Evolutionary conservation across 2,113 vertebrate genomes (phyloP).

Genomic region (Natator depressus): DNA sequence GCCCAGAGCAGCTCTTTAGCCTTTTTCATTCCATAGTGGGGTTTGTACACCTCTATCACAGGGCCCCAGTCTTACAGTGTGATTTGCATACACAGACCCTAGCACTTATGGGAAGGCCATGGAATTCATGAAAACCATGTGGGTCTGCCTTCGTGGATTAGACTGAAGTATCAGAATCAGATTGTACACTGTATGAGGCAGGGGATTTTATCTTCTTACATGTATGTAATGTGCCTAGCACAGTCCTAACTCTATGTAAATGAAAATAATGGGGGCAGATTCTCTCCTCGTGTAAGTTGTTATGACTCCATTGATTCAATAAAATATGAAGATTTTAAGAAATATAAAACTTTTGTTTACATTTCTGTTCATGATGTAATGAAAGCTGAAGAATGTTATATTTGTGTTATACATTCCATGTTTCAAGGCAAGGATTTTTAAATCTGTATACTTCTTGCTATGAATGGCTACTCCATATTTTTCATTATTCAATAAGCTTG

Average conservation of each 20-base stretch:
- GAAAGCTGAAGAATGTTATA: neutral
- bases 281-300: neutral
- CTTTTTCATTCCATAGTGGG: neutral
- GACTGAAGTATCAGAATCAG: neutral
- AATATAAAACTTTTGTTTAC: neutral
- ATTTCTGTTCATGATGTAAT: neutral
- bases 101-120: neutral
- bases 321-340: neutral
- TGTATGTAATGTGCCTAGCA: neutral
- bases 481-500: neutral
- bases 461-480: neutral
- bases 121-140: neutral
- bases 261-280: neutral
- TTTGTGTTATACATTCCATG: neutral
- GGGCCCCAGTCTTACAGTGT: neutral
- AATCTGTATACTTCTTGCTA: accelerated
- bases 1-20: neutral
- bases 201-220: neutral
- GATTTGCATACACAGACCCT: neutral
- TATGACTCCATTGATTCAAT: neutral
- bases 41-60: neutral
- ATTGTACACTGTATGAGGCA: neutral
- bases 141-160: neutral
- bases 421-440: neutral
- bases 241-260: neutral